Percentiles rank a stretch among this genome's conserved stretches.
phyloP scores from a whole-genome alignment of 2,113 vertebrate species.

The Otocyon megalotis region DNA sequence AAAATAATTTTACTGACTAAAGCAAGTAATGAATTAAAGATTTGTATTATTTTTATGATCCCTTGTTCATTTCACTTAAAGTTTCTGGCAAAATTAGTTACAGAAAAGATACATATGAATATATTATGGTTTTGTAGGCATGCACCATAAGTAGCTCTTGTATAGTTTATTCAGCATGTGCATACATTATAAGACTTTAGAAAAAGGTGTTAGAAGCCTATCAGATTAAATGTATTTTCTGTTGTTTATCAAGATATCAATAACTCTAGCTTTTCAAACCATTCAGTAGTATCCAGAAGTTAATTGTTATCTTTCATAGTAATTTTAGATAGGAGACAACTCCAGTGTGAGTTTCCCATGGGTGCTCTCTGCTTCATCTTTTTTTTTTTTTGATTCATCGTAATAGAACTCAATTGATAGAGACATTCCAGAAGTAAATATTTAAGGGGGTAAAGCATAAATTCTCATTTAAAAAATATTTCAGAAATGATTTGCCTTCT shows the following conservation, averaged over 20 bases:
- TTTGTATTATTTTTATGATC: not conserved
- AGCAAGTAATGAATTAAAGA: not conserved
- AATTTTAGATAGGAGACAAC: conserved; percentile 51
- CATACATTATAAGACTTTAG: not conserved
- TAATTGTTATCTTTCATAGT: conserved; percentile 54
- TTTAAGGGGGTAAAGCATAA: not conserved
- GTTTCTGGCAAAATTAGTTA: not conserved
- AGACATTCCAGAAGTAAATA: conserved; percentile 7
- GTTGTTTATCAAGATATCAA: not conserved
- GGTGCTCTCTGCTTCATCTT: not conserved
- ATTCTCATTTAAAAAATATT: not conserved
- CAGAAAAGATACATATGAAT: not conserved
- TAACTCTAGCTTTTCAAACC: not conserved
- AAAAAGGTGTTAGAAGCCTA: not conserved
- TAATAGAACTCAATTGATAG: conserved; percentile 65
- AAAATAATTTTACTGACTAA: not conserved
- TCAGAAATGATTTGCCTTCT: conserved; percentile 77
- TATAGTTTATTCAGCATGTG: not conserved
- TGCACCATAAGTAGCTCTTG: not conserved
- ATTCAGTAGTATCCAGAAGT: not conserved
- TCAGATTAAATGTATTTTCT: not conserved
- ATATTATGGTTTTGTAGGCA: not conserved
- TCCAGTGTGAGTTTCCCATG: not conserved
- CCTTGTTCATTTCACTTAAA: not conserved
- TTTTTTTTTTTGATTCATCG: not conserved